A percentile compares a stretch with the other conserved stretches of the same genome.
phyloP scores from a whole-genome alignment of 2,888 invertebrate species.

The Dendrolimus pini region DNA sequence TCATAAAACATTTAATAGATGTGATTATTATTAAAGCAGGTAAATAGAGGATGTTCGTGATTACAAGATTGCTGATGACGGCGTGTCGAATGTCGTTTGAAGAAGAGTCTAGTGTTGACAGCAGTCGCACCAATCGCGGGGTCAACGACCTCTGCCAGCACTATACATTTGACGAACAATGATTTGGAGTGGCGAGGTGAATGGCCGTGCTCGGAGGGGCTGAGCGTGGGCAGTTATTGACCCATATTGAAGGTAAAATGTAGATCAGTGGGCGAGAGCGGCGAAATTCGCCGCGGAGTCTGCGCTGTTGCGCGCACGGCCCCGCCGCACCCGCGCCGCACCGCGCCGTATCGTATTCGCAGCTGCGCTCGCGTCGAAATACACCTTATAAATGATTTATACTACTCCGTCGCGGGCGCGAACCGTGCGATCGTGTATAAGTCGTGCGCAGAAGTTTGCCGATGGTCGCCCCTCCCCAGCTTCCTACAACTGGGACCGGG shows the following conservation, averaged over 20 bases:
- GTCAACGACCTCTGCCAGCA: conserved; percentile 59
- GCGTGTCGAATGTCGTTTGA: conserved; percentile 65
- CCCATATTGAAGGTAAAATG: conserved; percentile 76
- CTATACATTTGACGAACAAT: conserved; percentile 75
- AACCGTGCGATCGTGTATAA: too few relatives aligned
- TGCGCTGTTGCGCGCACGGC: conserved; percentile 25
- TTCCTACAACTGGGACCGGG: too few relatives aligned
- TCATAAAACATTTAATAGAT: conserved; percentile 19
- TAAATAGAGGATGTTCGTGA: conserved; percentile 56
- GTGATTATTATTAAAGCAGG: conserved; percentile 18
- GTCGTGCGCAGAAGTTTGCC: too few relatives aligned
- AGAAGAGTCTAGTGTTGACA: conserved; percentile 54
- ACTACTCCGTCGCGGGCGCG: too few relatives aligned
- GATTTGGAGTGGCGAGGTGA: conserved; percentile 75
- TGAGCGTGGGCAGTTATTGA: conserved; percentile 76
- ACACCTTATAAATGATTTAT: too few relatives aligned
- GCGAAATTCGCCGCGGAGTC: conserved; percentile 67
- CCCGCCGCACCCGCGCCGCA: conserved; percentile 9
- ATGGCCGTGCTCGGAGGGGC: conserved; percentile 70
- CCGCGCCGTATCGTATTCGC: conserved; percentile 4
- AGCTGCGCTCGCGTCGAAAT: neutral
- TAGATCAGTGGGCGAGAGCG: conserved; percentile 78
- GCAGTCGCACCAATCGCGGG: conserved; percentile 52
- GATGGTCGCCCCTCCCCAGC: too few relatives aligned
- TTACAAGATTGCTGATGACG: conserved; percentile 32